phyloP scores from a whole-genome alignment of 2,888 invertebrate species.

The Mactromeris polynyma region DNA sequence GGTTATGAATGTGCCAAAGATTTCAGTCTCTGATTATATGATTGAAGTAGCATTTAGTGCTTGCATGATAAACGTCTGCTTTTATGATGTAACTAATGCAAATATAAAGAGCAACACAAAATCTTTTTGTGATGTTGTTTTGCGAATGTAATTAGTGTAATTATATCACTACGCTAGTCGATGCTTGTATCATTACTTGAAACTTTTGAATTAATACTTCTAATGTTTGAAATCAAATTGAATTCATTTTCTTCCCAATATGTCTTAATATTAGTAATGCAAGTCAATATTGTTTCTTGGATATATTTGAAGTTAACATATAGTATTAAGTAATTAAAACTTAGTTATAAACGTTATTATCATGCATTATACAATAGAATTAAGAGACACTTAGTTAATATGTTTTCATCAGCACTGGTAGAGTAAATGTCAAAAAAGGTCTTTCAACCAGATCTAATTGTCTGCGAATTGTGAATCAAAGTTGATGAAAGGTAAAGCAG shows the following conservation, averaged over 20 bases:
- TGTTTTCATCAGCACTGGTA: too few relatives aligned
- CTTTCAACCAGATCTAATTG: too few relatives aligned
- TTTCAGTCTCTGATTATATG: slow-evolving; percentile 3
- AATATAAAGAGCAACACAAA: neutral
- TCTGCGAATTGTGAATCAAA: too few relatives aligned
- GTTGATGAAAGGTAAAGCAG: too few relatives aligned
- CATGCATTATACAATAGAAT: too few relatives aligned
- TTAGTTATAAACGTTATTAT: too few relatives aligned
- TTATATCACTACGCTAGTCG: neutral
- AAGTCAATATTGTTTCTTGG: too few relatives aligned
- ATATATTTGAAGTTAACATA: too few relatives aligned
- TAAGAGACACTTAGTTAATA: too few relatives aligned
- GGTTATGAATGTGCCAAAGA: neutral
- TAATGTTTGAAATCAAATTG: neutral
- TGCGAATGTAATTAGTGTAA: neutral
- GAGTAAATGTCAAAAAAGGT: too few relatives aligned
- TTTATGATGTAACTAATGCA: slow-evolving; percentile 4
- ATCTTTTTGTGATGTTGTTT: neutral
- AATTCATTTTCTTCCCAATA: neutral
- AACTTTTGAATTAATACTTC: neutral
- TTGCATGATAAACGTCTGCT: slow-evolving; percentile 10
- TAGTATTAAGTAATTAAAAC: too few relatives aligned
- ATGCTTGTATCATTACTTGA: neutral
- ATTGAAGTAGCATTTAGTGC: slow-evolving; percentile 8
- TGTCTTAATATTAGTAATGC: neutral